Evolutionary conservation across 1,140 invertebrate genomes (phyloP).

Genomic region (Cyphomyrmex costatus): DNA sequence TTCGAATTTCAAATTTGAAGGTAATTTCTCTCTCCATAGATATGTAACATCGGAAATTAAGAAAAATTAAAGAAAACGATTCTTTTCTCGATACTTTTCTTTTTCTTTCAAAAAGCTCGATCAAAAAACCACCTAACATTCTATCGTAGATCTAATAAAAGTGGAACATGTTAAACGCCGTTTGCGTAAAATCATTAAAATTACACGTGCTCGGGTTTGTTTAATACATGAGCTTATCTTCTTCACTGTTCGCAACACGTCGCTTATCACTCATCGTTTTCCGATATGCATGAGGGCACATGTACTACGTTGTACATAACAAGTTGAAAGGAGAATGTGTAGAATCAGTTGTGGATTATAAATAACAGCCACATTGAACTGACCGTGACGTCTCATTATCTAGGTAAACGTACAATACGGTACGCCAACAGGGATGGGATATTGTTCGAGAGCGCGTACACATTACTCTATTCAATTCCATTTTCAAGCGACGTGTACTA

Average conservation of each 20-base stretch:
- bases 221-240: slow-evolving; percentile 33
- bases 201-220: slow-evolving; percentile 13
- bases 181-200: slow-evolving; percentile 25
- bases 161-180: neutral
- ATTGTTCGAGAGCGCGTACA: slow-evolving; percentile 40
- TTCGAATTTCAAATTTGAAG: neutral
- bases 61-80: neutral
- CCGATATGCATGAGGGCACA: slow-evolving; percentile 30
- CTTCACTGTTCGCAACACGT: neutral
- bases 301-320: neutral
- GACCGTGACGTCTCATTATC: slow-evolving; percentile 56
- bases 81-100: neutral
- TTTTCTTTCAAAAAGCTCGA: neutral
- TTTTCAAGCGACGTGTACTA: slow-evolving; percentile 32
- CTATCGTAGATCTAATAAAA: neutral
- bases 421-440: neutral
- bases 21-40: neutral
- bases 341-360: slow-evolving; percentile 60
- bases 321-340: slow-evolving; percentile 11
- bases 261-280: slow-evolving; percentile 43
- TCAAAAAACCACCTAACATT: neutral
- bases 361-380: slow-evolving; percentile 47
- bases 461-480: slow-evolving; percentile 51
- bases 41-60: neutral
- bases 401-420: slow-evolving; percentile 51